phyloP scores from a whole-genome alignment of 2,797 vertebrate genomes.

The Thaleichthys pacificus region DNA sequence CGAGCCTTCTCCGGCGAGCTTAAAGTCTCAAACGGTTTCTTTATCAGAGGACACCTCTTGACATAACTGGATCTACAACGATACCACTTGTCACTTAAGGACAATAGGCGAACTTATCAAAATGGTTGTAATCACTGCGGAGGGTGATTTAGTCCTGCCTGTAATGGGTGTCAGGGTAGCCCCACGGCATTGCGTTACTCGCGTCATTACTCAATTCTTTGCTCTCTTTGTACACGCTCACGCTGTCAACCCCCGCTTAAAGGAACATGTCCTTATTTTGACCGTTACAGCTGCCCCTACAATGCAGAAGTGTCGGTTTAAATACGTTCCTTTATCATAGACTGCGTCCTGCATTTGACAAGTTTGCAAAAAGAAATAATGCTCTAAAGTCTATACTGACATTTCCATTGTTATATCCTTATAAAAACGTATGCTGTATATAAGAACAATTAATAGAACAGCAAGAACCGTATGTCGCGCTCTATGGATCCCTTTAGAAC shows the following conservation, averaged over 20 bases:
- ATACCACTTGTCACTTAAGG: not conserved
- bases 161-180: not conserved
- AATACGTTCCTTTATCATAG: not conserved
- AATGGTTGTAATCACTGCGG: not conserved
- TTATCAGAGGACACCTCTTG: not conserved
- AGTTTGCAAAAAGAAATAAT: no score
- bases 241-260: constrained; percentile 73
- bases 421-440: no score
- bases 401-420: no score
- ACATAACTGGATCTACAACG: not conserved
- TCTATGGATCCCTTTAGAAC: no score
- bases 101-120: not conserved
- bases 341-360: not conserved
- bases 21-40: not conserved
- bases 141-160: not conserved
- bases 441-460: no score
- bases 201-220: constrained; percentile 42
- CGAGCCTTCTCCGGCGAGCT: no score
- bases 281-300: not conserved
- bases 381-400: no score
- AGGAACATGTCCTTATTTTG: constrained; percentile 59
- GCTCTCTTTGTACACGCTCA: constrained; percentile 47
- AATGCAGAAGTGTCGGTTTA: not conserved
- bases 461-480: no score
- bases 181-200: constrained; percentile 35